These are phyloP conservation scores for Alectura lathami DNA, from an alignment of 2,113 vertebrate species.

Conservation along the genomic window DNA sequence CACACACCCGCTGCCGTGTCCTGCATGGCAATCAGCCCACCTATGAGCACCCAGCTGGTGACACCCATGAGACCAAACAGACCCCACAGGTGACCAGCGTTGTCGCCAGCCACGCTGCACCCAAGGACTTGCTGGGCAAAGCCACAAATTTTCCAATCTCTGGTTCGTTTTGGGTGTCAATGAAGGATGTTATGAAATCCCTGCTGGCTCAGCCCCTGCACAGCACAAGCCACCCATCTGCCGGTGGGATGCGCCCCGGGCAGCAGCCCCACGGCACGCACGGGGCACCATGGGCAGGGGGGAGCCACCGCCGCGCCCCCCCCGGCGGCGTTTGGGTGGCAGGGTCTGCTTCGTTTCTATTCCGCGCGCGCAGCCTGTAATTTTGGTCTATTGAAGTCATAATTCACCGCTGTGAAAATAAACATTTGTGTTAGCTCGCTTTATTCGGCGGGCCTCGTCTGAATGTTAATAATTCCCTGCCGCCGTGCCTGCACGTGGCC, in stretches of 20 bases:
- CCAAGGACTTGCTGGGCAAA: rapidly evolving
- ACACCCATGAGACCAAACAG: not conserved
- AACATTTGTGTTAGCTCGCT: slow-evolving; percentile 53
- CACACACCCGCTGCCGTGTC: not conserved
- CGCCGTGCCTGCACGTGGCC: not conserved
- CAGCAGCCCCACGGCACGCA: rapidly evolving
- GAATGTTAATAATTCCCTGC: slow-evolving; percentile 19
- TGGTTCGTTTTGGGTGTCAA: not conserved
- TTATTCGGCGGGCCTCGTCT: not conserved
- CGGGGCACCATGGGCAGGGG: not conserved
- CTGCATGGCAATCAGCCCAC: not conserved
- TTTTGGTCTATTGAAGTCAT: slow-evolving; percentile 63
- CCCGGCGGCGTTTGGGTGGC: not conserved
- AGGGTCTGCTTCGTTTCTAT: not conserved
- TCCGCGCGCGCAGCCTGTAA: slow-evolving; percentile 25
- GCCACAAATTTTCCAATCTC: rapidly evolving
- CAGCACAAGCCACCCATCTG: rapidly evolving
- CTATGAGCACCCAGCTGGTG: not conserved
- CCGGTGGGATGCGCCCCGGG: rapidly evolving
- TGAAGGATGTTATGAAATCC: not conserved
- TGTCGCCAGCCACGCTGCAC: not conserved
- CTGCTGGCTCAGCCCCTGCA: not conserved
- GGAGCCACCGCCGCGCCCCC: rapidly evolving
- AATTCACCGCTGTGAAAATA: slow-evolving; percentile 71
- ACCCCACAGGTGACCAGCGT: not conserved